Base-by-base conservation (phyloP, 1,140 invertebrate species). In the Heterodera schachtii region DNA sequence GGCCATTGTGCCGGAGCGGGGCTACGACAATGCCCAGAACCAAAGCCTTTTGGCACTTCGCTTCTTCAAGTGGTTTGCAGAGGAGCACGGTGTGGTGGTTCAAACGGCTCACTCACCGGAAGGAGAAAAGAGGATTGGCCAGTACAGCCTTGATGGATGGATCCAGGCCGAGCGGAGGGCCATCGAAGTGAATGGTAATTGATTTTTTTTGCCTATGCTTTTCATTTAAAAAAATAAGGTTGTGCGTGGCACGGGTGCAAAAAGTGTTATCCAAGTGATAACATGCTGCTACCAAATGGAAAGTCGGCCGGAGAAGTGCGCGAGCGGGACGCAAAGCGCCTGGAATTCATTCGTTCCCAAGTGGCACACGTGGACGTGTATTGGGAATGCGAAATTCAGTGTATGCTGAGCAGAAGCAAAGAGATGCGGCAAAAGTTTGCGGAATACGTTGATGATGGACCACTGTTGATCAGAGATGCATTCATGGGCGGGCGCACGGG, bases 161-260 rank as follows among this genome's bases (percentile, higher is more conserved):
- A 31, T 77, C 31, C 19, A 73, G 75, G 2, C 0, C 19, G 43
- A 41, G 69, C 46, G 16, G 16, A 49, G 11, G 71, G 57, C 41
- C 16, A 77, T 77, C 69, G 75, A 77, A 77, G 75, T 77, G 19
- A 60, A 77, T 21, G 75, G 75, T 16, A 52, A 52, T 31, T 31
- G 31, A 31, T 31, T 31, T 31, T 31, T 31, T 7, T 52, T 9
- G 52, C 0, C 6, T 11, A 52, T 52, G 16, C 16, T 5, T 52
- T 52, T 3, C 8, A 52, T 52, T 4, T 52, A 1, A 52, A 52
- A 52, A 52, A 52, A 52, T 52, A 5, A 52, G 52, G 52, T 52
- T 78, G 76, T 78, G 47, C 46, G 70, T 78, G 57, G 57, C 76
- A 78, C 19, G 76, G 70, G 3, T 78, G 76, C 71, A 41, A 31